Evolutionary conservation across 1,140 invertebrate genomes (phyloP).

Genomic region (Hylyphantes graminicola): DNA sequence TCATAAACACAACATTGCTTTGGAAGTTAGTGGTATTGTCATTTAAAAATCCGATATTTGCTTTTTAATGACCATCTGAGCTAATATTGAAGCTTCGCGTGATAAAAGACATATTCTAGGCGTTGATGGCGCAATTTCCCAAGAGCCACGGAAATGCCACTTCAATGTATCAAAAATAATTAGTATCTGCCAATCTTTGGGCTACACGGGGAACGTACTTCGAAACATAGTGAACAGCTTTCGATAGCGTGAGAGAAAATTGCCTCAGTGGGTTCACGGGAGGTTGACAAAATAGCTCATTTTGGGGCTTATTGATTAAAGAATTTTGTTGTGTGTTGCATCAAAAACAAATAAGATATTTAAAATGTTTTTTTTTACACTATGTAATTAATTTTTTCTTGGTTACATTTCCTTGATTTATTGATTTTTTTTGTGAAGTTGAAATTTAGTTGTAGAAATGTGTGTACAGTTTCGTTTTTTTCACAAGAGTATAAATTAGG

Average conservation of each 20-base stretch:
- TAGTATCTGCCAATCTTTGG: conserved; percentile 19
- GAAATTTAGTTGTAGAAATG: background rate
- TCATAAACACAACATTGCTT: too few species aligned
- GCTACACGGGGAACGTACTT: background rate
- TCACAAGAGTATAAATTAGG: background rate
- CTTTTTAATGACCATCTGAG: background rate
- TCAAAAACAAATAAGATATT: too few species aligned
- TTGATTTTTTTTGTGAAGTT: background rate
- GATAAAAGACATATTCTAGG: background rate
- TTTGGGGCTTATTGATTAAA: background rate
- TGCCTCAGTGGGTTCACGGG: background rate
- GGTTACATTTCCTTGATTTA: background rate
- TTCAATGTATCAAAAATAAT: conserved; percentile 21
- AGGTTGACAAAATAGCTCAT: background rate
- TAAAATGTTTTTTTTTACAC: background rate
- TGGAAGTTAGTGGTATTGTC: background rate
- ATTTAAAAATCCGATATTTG: background rate
- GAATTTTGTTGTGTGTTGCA: background rate
- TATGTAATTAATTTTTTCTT: background rate
- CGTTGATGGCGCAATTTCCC: conserved; percentile 1
- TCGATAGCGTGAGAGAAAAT: conserved; percentile 2
- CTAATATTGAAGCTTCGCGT: background rate
- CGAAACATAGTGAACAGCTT: background rate
- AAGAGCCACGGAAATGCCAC: conserved; percentile 3
- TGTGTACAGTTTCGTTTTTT: background rate